These are phyloP conservation scores for Darevskia nairensis DNA, from an alignment of 2,797 vertebrate species.

Conservation along the genomic window DNA sequence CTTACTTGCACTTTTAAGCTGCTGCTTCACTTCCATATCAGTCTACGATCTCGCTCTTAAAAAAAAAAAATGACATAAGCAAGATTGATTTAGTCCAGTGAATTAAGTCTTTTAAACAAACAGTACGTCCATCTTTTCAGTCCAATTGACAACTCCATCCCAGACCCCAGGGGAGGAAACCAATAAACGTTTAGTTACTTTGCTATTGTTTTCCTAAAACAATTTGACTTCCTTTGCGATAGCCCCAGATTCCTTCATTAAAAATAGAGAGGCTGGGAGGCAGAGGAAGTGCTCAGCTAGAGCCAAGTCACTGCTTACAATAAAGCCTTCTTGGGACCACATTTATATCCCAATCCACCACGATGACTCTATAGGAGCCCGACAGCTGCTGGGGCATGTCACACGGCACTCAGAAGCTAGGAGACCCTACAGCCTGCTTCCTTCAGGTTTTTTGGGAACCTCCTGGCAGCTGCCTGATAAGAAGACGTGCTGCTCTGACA, in stretches of 20 bases:
- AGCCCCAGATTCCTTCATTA: conserved; percentile 86
- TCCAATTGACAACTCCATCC: conserved; percentile 70
- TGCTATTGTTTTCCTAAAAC: conserved; percentile 95
- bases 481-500: conserved; percentile 53
- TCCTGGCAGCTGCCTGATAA: conserved; percentile 55
- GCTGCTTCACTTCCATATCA: conserved; percentile 67
- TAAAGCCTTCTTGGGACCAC: conserved; percentile 77
- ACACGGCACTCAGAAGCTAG: conserved; percentile 49
- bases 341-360: conserved; percentile 74
- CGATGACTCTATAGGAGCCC: conserved; percentile 62
- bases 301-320: conserved; percentile 81
- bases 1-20: conserved; percentile 42
- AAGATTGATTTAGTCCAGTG: conserved; percentile 69
- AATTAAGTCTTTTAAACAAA: conserved; percentile 74
- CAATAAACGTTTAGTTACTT: conserved; percentile 82
- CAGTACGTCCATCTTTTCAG: conserved; percentile 70
- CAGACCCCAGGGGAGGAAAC: conserved; percentile 76
- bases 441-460: conserved; percentile 57
- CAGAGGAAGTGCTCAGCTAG: conserved; percentile 75
- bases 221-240: conserved; percentile 96
- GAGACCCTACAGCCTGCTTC: conserved; percentile 49
- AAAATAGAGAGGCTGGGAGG: conserved; percentile 81
- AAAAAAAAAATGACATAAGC: conserved; percentile 55
- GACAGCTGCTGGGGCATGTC: conserved; percentile 71
- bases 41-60: conserved; percentile 71